These are phyloP conservation scores for Diadumene lineata DNA, from an alignment of 92 coral and sea anemone genomes.

Conservation along the genomic window DNA sequence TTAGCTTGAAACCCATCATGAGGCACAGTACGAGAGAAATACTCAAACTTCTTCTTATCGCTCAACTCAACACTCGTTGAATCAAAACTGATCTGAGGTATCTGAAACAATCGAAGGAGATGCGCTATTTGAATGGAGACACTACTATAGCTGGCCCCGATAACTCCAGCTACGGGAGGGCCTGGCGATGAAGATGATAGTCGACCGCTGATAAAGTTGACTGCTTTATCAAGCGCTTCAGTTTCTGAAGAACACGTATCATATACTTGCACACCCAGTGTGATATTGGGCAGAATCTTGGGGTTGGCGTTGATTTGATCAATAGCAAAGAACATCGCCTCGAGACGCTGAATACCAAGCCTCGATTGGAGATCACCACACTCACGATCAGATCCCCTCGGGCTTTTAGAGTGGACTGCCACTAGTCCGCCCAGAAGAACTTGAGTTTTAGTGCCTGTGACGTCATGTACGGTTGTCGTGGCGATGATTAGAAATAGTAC, in stretches of 20 bases:
- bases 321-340: constrained; percentile 82
- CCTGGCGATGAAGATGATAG: constrained; percentile 30
- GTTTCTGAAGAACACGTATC: constrained; percentile 87
- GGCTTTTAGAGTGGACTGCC: constrained; percentile 74
- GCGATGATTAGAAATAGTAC: constrained; percentile 4
- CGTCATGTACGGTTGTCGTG: not conserved
- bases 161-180: constrained; percentile 61
- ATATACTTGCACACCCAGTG: constrained; percentile 77
- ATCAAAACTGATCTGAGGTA: constrained; percentile 87
- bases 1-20: constrained; percentile 84
- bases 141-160: constrained; percentile 77
- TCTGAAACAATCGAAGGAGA: constrained; percentile 73
- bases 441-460: constrained; percentile 15
- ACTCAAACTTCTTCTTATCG: constrained; percentile 79
- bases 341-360: constrained; percentile 92
- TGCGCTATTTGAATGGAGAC: constrained; percentile 82
- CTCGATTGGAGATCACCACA: constrained; percentile 73
- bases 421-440: constrained; percentile 86
- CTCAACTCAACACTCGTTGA: constrained; percentile 86
- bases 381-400: constrained; percentile 21
- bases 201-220: constrained; percentile 69
- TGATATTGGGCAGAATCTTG: constrained; percentile 63
- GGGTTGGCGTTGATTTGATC: constrained; percentile 71
- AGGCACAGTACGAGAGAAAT: constrained; percentile 89
- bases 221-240: constrained; percentile 76